Base-by-base conservation (phyloP, 1,140 invertebrate genomes). In the Pseudomyrmex flavicornis region DNA sequence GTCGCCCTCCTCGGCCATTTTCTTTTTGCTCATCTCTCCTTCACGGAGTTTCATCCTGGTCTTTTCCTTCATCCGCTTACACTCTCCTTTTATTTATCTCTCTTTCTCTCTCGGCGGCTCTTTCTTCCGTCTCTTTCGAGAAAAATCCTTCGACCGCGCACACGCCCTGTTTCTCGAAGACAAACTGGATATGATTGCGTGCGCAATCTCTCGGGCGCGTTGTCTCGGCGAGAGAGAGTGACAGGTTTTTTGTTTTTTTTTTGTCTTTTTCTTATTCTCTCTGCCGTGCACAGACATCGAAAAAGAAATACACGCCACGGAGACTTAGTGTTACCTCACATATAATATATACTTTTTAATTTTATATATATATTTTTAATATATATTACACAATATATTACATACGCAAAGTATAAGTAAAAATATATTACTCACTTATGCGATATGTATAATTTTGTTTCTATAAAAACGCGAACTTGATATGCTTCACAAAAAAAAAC, bases 151-250 rank as follows among this genome's bases (percentile, higher is more conserved):
- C 59, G 59, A 50, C 48, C 56, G 46, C 56, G 63, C 17, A 22
- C 68, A 10, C 35, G 26, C 26, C 26, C 8, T 15, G n/a, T 73
- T 35, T 46, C 52, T 58, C 48, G 22, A 61, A 58, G 59, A 79
- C 61, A 65, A 88, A 88, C 75, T 72, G 77, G 86, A 88, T 70
- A 69, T 62, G 87, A 89, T 88, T 85, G 82, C 83, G 82, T 56
- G 58, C 66, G 59, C 44, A 61, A 79, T 72, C 59, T 50, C 26
- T 54, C 26, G 58, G 10, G 22, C 17, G 8, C 54, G 22, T 68
- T 26, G 75, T 65, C 62, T 10, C 35, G 2, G 58, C 20, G 15
- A 50, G n/a, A 84, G 70, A 65, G 15, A 63, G 62, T 56, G 61
- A 12, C 35, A 10, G 4, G 12, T 54, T 54, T 63, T 76, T 50